Evolutionary conservation across 2,888 invertebrate species (phyloP).

Genomic region (Tuta absoluta): DNA sequence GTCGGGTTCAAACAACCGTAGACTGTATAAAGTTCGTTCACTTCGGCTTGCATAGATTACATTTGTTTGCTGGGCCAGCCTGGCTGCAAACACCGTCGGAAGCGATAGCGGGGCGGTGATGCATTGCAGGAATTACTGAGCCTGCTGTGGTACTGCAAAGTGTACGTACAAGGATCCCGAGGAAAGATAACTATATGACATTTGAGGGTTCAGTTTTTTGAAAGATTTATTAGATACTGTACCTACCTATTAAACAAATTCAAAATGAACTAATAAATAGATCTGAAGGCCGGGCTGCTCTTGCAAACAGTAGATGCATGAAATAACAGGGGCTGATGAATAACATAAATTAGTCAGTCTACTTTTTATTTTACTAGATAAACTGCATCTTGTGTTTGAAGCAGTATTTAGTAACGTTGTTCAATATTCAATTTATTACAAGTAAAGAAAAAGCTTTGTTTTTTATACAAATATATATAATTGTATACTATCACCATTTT

Average conservation of each 20-base stretch:
- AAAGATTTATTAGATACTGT: too few species aligned
- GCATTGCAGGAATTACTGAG: constrained; percentile 17
- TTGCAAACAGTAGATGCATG: not conserved
- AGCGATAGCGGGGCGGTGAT: constrained; percentile 46
- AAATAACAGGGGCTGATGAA: too few species aligned
- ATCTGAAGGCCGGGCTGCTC: not conserved
- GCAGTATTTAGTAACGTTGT: too few species aligned
- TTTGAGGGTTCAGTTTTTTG: too few species aligned
- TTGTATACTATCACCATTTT: too few species aligned
- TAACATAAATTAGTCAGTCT: too few species aligned
- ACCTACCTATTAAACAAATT: too few species aligned
- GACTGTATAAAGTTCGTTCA: constrained; percentile 50
- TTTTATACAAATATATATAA: too few species aligned
- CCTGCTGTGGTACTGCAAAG: constrained; percentile 5
- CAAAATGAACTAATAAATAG: not conserved
- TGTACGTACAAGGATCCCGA: not conserved
- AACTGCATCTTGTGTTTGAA: too few species aligned
- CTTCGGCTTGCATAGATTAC: constrained; percentile 51
- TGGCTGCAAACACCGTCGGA: constrained; percentile 56
- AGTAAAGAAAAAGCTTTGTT: too few species aligned
- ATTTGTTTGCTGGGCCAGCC: constrained; percentile 35
- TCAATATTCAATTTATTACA: too few species aligned
- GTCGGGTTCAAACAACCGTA: constrained; percentile 27
- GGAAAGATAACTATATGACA: not conserved
- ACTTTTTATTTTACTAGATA: too few species aligned